Percentiles rank a stretch among this genome's conserved stretches.
Conservation (phyloP, 1,140 invertebrate species). For the Tetraneura akinire region DNA sequence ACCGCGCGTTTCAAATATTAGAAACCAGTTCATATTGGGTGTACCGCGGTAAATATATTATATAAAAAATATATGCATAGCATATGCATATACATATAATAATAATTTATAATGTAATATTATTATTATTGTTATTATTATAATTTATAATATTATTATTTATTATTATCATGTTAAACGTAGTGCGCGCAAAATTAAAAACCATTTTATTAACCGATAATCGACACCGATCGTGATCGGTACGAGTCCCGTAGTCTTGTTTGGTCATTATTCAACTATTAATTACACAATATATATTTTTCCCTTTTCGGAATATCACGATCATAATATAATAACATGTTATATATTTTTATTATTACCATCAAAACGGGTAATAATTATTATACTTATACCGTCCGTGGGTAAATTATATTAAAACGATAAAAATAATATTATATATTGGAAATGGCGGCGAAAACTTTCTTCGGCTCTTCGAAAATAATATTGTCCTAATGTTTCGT, state of each 20-base stretch:
- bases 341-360: neutral
- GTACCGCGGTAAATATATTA: neutral
- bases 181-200: neutral
- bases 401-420: no score
- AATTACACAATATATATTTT: constrained; percentile 31
- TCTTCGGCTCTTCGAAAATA: no score
- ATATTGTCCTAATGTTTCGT: no score
- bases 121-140: no score
- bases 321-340: neutral
- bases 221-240: neutral
- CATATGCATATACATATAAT: no score
- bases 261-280: constrained; percentile 27
- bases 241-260: constrained; percentile 1
- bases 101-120: neutral
- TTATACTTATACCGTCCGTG: neutral
- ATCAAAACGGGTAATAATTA: constrained; percentile 13
- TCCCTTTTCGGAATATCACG: constrained; percentile 29
- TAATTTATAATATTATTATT: no score
- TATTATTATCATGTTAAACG: no score
- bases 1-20: neutral
- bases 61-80: neutral
- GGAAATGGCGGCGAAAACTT: neutral
- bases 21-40: constrained; percentile 12
- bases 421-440: neutral
- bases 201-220: constrained; percentile 9